A percentile compares a stretch with the other conserved stretches of the same genome.
Evolutionary conservation across 2,797 vertebrate species (phyloP).

Genomic region (Hemibagrus guttatus): DNA sequence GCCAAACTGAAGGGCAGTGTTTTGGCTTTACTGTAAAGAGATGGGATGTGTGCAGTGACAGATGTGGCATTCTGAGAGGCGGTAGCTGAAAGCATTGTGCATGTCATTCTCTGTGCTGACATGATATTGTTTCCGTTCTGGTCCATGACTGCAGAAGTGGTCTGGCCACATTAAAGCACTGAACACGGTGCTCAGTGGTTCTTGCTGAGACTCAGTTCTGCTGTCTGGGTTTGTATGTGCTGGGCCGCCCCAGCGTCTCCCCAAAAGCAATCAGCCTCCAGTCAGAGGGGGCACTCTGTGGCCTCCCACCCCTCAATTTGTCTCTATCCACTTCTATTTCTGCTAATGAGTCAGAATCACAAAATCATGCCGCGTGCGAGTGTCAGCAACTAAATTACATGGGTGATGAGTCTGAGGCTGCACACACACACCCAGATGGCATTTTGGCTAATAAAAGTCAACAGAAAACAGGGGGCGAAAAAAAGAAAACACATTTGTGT

Average conservation of each 20-base stretch:
- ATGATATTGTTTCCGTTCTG: conserved; percentile 56
- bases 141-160: conserved; percentile 39
- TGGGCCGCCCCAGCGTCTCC: conserved; percentile 41
- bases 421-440: conserved; percentile 45
- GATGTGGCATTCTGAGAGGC: conserved; percentile 51
- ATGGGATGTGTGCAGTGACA: conserved; percentile 26
- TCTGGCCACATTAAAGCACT: conserved; percentile 58
- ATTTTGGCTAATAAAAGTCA: conserved; percentile 53
- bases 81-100: conserved; percentile 39
- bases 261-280: conserved; percentile 29
- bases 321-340: conserved; percentile 58
- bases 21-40: conserved; percentile 33
- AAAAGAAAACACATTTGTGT: conserved; percentile 22
- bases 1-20: conserved; percentile 17
- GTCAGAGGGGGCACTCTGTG: conserved; percentile 46
- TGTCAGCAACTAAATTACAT: conserved; percentile 56
- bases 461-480: conserved; percentile 46
- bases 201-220: conserved; percentile 48
- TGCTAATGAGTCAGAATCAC: conserved; percentile 50
- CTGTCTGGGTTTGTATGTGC: conserved; percentile 41
- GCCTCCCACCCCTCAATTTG: conserved; percentile 56
- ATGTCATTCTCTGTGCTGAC: conserved; percentile 51
- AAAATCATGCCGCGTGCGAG: conserved; percentile 32
- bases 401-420: conserved; percentile 52
- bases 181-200: conserved; percentile 37